Conservation (phyloP, 2,113 vertebrate genomes). For the Psettodes erumei region DNA sequence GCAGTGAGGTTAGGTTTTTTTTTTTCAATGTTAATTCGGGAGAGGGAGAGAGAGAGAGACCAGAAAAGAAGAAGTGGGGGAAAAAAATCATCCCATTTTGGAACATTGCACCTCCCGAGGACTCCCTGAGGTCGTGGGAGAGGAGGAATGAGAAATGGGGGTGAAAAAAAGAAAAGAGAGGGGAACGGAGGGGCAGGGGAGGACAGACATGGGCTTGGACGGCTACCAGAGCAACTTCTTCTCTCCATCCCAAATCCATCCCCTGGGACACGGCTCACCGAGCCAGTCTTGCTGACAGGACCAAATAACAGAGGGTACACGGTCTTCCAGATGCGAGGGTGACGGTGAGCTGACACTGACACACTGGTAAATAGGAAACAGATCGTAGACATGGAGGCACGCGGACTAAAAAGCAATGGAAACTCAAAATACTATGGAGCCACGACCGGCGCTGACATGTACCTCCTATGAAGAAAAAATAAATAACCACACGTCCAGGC, state of each 20-base stretch:
- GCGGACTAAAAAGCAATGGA: background rate
- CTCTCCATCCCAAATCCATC: conserved; percentile 30
- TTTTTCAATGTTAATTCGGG: conserved; percentile 61
- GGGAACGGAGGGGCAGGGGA: conserved; percentile 34
- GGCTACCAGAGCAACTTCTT: conserved; percentile 31
- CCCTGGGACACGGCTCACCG: conserved; percentile 14
- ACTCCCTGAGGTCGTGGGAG: conserved; percentile 71
- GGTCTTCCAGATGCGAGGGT: conserved; percentile 7
- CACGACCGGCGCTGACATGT: conserved; percentile 2
- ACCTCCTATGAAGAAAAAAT: conserved; percentile 8
- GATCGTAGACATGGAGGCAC: conserved; percentile 1
- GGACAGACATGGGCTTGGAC: conserved; percentile 61
- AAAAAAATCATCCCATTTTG: conserved; percentile 57
- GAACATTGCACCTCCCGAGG: conserved; percentile 48
- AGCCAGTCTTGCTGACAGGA: conserved; percentile 50
- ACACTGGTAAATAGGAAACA: conserved; percentile 43
- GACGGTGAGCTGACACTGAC: conserved; percentile 40
- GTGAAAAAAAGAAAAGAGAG: conserved; percentile 1
- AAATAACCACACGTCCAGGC: conserved; percentile 1
- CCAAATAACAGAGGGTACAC: conserved; percentile 21
- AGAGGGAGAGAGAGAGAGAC: conserved; percentile 60
- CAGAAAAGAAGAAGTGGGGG: conserved; percentile 9
- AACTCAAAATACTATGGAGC: conserved; percentile 2
- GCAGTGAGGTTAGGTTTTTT: conserved; percentile 62
- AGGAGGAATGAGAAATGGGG: conserved; percentile 42